phyloP scores from a whole-genome alignment of 2,113 vertebrate genomes.

The Laticauda laticaudata region DNA sequence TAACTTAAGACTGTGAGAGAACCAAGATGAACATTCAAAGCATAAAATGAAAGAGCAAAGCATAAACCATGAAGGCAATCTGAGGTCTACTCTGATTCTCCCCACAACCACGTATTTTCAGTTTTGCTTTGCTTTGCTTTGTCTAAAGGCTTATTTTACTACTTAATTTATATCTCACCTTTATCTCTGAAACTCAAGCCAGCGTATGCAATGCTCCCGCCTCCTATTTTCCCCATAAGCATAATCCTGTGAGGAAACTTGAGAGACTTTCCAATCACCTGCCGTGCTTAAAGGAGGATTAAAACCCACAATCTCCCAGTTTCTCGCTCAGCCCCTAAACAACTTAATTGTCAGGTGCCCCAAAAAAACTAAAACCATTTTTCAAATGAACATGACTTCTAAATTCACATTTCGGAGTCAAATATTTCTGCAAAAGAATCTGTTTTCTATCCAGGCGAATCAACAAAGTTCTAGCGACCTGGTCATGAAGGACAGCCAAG shows the following conservation, averaged over 20 bases:
- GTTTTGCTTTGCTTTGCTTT: background rate
- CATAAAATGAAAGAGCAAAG: background rate
- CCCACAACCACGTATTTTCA: background rate
- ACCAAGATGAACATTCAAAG: background rate
- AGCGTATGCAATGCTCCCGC: background rate
- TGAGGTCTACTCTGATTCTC: background rate
- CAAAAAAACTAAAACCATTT: background rate
- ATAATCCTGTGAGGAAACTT: background rate
- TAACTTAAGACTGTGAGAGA: background rate
- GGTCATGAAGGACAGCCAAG: background rate
- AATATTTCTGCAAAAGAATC: background rate
- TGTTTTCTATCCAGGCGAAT: background rate
- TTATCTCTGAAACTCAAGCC: background rate
- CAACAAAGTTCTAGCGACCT: background rate
- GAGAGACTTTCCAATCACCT: background rate
- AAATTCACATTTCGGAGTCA: background rate
- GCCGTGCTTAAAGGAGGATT: background rate
- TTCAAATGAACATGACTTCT: background rate
- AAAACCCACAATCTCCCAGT: background rate
- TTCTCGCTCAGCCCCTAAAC: background rate
- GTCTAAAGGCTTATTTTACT: background rate
- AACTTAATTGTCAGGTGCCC: background rate
- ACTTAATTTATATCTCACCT: background rate
- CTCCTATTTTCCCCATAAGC: background rate
- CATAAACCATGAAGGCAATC: too few species aligned